phyloP scores from a whole-genome alignment of 2,888 invertebrate species.

The Tetropium fuscum region DNA sequence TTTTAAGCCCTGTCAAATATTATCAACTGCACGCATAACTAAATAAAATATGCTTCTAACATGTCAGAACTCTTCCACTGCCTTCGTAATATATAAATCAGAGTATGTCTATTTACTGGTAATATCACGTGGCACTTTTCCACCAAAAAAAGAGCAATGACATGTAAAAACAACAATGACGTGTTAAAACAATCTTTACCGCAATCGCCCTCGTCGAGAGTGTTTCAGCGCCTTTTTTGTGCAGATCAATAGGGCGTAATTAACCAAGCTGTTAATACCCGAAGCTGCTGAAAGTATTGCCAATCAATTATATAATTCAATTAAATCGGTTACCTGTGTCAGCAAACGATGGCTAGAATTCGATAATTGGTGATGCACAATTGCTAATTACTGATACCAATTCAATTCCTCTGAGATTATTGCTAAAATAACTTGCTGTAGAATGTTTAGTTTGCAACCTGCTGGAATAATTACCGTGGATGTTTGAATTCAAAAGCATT shows the following conservation, averaged over 20 bases:
- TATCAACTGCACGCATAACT: neutral
- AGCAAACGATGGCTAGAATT: slow-evolving; percentile 47
- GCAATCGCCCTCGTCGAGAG: no score
- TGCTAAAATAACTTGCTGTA: slow-evolving; percentile 35
- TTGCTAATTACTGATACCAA: slow-evolving; percentile 46
- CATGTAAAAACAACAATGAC: no score
- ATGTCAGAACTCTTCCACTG: neutral
- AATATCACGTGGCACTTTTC: no score
- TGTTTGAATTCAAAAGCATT: no score
- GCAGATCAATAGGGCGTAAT: no score
- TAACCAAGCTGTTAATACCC: neutral
- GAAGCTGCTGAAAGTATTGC: neutral
- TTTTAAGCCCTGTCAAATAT: neutral
- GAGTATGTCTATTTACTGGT: no score
- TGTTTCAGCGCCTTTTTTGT: no score
- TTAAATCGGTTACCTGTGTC: slow-evolving; percentile 43
- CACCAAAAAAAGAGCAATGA: no score
- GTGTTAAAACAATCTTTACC: no score
- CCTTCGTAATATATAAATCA: neutral
- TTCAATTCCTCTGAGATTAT: slow-evolving; percentile 47
- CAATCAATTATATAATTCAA: slow-evolving; percentile 26
- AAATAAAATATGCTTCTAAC: neutral
- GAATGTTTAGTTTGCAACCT: slow-evolving; percentile 38
- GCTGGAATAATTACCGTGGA: slow-evolving; percentile 43
- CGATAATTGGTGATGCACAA: slow-evolving; percentile 45